Base-by-base conservation (phyloP, 2,797 vertebrate species). In the Mionectes olivaceus region DNA sequence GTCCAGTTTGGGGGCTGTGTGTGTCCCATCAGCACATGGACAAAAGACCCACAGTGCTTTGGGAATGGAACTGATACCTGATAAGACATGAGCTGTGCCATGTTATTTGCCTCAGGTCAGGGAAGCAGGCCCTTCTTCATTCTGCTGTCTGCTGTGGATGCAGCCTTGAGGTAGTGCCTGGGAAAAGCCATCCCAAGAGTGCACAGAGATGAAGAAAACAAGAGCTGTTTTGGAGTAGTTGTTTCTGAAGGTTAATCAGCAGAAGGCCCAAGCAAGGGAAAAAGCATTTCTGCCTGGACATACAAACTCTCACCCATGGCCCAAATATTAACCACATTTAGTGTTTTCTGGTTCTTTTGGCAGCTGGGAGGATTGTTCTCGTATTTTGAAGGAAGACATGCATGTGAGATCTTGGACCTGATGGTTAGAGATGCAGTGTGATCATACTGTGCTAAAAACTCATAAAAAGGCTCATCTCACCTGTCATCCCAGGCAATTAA, bases 11-110 rank as follows among this genome's bases (percentile, higher is more conserved):
- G 33, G 41, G 46, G 53, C 46, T 53, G 19, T 30, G 24, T 65
- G 23, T 47, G n/a, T 77, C 46, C 41, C 60, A 12, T 10, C 0
- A 2, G 43, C 64, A 59, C 0, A 0, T 30, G 23, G 41, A 55
- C 9, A 65, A 59, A 59, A 87, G 13, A 9, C 9, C 50, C 47
- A 47, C 27, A 7, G 4, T 53, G 41, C 49, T 71, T 77, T 43
- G 28, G 21, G 71, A 78, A 19, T 18, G 4, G 13, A 78, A 78
- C 11, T 15, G 19, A 7, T 37, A 61, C 22, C 17, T 43, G 68
- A 21, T 35, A 44, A 74, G 37, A 30, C 49, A 57, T 28, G 37
- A 79, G 7, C 60, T 57, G 18, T 55, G 37, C 53, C 33, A 13
- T 13, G 12, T 50, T 67, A 35, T 39, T 50, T 83, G 28, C 35